Evolutionary conservation across 1,140 invertebrate species (phyloP), one percentile per base, ranked within the genome.

Genomic region (Temnothorax curvispinosus): DNA sequence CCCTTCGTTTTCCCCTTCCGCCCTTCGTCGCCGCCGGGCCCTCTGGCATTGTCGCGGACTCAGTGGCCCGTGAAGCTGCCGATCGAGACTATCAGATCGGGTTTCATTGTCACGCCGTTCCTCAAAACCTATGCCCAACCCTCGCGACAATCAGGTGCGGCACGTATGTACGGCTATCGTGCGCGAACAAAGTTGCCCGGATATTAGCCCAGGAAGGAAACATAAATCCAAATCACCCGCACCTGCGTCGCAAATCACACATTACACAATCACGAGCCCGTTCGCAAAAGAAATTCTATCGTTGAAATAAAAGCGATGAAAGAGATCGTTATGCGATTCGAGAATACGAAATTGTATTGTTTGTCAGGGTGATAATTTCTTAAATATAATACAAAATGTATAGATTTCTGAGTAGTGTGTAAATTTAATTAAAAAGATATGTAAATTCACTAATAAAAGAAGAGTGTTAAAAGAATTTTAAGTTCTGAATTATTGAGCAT

Each of bases 31-130:
- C 44, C 47, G 1, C 47, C 80, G 58, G 84, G 81, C 80, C 85
- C 87, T 87, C 91, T 58, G 56, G 81, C 76, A 92, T 91, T 92
- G 92, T 92, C 80, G 71, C 47, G 27, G 18, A 54, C 8, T 76
- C 87, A 87, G 74, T 88, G 88, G 75, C 72, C 89, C 88, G 90
- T 93, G 88, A 93, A 92, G 69, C 84, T 21, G 9, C 60, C 72
- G 84, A 91, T 87, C 71, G 54, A 58, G 13, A 60, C 74, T 77
- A 87, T 80, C 86, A 82, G 90, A 91, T 89, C 85, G 60, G 47
- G 77, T 92, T 92, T 92, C 91, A 92, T 92, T 92, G 89, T 92
- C 90, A 82, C 78, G 77, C 74, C 85, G 80, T 90, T 77, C 65
- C 75, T 90, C 87, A 80, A 90, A 90, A 90, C 81, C 50, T 41